These are phyloP conservation scores for Andrena cerasifolii DNA, from an alignment of 1,140 invertebrate species.

Conservation along the genomic window DNA sequence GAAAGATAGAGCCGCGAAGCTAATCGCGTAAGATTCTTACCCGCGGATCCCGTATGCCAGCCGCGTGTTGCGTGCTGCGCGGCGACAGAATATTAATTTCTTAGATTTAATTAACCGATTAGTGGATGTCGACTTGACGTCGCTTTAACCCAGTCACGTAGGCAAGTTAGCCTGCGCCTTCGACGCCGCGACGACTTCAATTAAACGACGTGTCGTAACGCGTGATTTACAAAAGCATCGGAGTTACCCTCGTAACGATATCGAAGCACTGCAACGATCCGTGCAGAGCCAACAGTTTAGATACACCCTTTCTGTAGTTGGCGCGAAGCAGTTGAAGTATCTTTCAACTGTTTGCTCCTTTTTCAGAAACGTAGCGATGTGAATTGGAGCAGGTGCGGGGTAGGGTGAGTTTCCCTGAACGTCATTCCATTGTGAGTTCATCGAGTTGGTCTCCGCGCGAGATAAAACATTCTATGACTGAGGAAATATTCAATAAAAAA, in stretches of 20 bases:
- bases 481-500: no score
- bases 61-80: conserved; percentile 59
- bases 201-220: conserved; percentile 36
- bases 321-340: not conserved
- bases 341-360: not conserved
- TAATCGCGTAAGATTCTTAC: conserved; percentile 73
- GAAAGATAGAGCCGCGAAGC: conserved; percentile 48
- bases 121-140: conserved; percentile 72
- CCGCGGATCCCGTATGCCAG: conserved; percentile 66
- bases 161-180: conserved; percentile 71
- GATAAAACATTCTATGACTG: no score
- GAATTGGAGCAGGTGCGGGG: not conserved
- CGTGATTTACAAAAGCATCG: not conserved
- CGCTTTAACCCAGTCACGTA: conserved; percentile 77
- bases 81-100: conserved; percentile 77
- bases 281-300: not conserved
- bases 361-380: not conserved
- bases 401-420: no score
- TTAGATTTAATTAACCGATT: conserved; percentile 81
- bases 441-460: no score
- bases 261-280: not conserved
- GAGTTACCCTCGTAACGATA: no score
- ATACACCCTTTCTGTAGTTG: not conserved
- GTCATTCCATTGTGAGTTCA: no score
- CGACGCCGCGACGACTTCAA: conserved; percentile 65